Evolutionary conservation across 2,888 invertebrate species (phyloP), one percentile per base, ranked within the genome.

Genomic region (Epirrhoe alternata): DNA sequence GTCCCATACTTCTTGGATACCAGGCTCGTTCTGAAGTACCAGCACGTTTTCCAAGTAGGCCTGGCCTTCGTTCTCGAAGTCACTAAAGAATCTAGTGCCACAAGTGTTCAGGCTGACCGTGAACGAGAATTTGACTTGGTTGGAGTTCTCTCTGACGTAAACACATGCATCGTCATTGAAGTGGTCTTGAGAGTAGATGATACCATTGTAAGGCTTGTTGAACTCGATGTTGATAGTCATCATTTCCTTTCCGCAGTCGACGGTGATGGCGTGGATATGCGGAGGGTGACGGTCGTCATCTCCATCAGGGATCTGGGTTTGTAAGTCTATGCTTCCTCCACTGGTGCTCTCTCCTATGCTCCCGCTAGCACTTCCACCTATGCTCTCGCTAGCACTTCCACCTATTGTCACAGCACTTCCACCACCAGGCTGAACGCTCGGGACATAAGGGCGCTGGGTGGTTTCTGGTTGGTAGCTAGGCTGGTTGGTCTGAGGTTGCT

Each of bases 171-270:
- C 94, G 73, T 95, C 95, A 74, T 92, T 95, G 84, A 91, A 95
- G 77, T 94, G 95, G 54, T 96, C 97, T 91, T 97, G 97, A 0
- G 97, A 96, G 79, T 97, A 97, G 73, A 97, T 96, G 12, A 97
- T 94, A 0, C 97, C 97, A 74, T 97, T 95, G 82, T 96, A 97
- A 16, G 89, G 92, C 69, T 96, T 94, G 83, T 97, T 96, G 85
- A 97, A 97, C 84, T 96, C 96, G 8, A 97, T 94, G 73, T 96
- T 95, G 67, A 97, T 97, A 0, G 95, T 96, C 97, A 97, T 97
- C 95, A 96, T 95, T 71, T 96, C 96, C 82, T 97, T 97, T 65
- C 96, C 96, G 77, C 97, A 97, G 77, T 96, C 94, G 0, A 97
- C 97, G 49, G 96, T 95, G 63, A 97, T 95, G 0, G 94, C 94